A percentile compares a stretch with the other conserved stretches of the same genome.
These are phyloP conservation scores for Eidolon dupreanum DNA, from an alignment of 2,797 vertebrate species.

Conservation along the genomic window DNA sequence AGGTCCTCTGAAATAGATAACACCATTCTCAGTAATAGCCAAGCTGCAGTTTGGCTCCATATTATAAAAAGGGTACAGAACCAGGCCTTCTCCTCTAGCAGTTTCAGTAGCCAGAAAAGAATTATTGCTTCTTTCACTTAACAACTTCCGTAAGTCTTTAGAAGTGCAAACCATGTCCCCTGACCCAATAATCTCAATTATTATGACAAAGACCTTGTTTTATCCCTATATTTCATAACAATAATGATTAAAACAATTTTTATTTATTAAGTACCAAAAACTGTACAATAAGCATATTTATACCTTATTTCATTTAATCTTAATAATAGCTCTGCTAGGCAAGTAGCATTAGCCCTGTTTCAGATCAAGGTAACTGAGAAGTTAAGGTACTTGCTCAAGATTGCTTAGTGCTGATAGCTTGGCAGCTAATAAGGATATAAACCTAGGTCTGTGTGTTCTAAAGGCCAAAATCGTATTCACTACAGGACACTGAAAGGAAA, in stretches of 20 bases:
- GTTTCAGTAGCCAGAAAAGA: conserved; percentile 9
- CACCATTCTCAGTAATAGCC: not conserved
- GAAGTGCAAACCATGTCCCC: not conserved
- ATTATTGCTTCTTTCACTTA: conserved; percentile 10
- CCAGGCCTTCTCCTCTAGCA: not conserved
- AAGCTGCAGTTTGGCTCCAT: not conserved
- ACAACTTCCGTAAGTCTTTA: not conserved
- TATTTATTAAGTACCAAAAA: conserved; percentile 3
- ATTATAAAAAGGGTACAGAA: not conserved
- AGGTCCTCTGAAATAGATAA: not conserved
- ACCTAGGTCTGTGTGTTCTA: not conserved
- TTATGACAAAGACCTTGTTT: not conserved
- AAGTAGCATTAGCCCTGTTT: not conserved
- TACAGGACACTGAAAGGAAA: not conserved
- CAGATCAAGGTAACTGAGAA: not conserved
- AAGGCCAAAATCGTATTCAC: not conserved
- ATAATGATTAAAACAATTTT: conserved; percentile 40
- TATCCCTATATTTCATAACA: not conserved
- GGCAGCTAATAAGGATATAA: not conserved
- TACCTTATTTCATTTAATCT: conserved; percentile 35
- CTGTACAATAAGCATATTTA: not conserved
- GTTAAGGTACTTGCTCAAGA: not conserved
- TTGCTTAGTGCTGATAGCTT: not conserved
- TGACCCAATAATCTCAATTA: not conserved
- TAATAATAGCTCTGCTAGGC: not conserved